Percentiles rank a stretch among this genome's conserved stretches.
Conservation (phyloP, 2,113 vertebrate species). For the Alaudala cheleensis region DNA sequence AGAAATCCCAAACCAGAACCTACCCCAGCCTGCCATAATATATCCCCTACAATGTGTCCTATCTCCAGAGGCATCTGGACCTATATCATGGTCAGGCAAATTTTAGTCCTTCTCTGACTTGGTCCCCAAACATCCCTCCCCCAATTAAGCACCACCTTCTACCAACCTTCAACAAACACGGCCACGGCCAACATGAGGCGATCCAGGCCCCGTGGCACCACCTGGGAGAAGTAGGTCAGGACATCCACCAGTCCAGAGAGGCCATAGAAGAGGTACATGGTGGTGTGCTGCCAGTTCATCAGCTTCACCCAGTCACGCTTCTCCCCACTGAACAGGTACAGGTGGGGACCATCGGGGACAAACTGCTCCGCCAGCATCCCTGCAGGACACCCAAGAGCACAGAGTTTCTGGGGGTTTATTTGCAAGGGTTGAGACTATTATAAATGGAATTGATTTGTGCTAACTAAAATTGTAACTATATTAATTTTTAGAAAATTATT, state of each 20-base stretch:
- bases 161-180: slow-evolving; percentile 87
- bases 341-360: slow-evolving; percentile 88
- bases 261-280: slow-evolving; percentile 96
- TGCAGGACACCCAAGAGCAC: slow-evolving; percentile 29
- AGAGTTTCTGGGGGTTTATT: no score
- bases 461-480: no score
- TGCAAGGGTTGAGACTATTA: not conserved
- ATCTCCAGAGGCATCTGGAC: not conserved
- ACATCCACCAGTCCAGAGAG: slow-evolving; percentile 81
- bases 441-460: no score
- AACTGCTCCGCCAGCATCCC: slow-evolving; percentile 96
- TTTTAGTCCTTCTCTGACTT: not conserved
- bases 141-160: fast-evolving
- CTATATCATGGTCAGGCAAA: not conserved
- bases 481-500: no score
- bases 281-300: slow-evolving; percentile 98
- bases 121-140: not conserved
- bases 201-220: slow-evolving; percentile 80
- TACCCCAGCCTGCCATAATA: not conserved
- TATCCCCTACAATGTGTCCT: not conserved
- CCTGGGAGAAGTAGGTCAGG: slow-evolving; percentile 48
- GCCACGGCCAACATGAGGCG: slow-evolving; percentile 81
- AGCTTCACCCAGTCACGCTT: slow-evolving; percentile 84
- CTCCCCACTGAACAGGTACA: slow-evolving; percentile 74
- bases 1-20: not conserved